Evolutionary conservation across 1,140 invertebrate species (phyloP).

Genomic region (Drosophila ananassae): DNA sequence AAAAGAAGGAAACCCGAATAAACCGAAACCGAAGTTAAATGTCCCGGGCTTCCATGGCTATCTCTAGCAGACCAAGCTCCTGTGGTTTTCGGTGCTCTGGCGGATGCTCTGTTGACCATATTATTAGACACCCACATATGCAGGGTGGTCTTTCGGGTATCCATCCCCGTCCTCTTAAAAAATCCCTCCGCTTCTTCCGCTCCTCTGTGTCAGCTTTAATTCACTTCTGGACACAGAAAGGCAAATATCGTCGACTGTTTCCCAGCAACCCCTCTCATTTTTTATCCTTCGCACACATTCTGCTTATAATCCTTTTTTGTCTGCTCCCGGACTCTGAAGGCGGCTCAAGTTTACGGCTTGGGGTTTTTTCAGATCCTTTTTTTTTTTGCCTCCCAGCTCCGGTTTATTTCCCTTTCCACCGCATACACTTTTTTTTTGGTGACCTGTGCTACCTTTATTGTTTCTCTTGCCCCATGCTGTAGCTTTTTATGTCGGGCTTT

Average conservation of each 20-base stretch:
- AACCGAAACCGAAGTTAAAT: constrained; percentile 59
- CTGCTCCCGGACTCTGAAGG: constrained; percentile 35
- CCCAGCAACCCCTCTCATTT: constrained; percentile 15
- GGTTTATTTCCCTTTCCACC: constrained; percentile 31
- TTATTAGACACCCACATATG: constrained; percentile 57
- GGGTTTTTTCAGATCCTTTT: constrained; percentile 6
- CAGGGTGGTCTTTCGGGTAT: constrained; percentile 8
- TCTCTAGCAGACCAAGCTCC: constrained; percentile 27
- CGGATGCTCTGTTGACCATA: constrained; percentile 39
- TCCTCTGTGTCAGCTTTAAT: constrained; percentile 48
- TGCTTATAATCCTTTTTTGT: constrained; percentile 69
- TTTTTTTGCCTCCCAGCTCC: constrained; percentile 22
- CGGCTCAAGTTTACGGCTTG: constrained; percentile 62
- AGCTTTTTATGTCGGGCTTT: constrained; percentile 39
- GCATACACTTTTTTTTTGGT: constrained; percentile 37
- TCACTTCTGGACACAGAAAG: constrained; percentile 43
- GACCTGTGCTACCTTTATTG: constrained; percentile 63
- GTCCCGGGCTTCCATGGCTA: constrained; percentile 43
- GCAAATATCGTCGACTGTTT: constrained; percentile 34
- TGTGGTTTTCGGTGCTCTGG: constrained; percentile 25
- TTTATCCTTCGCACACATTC: constrained; percentile 42
- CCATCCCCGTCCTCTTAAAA: neutral
- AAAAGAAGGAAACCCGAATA: constrained; percentile 10
- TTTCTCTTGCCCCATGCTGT: constrained; percentile 42
- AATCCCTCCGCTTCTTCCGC: neutral